Evolutionary conservation across 2,113 vertebrate genomes (phyloP).

Genomic region (Semnopithecus entellus): DNA sequence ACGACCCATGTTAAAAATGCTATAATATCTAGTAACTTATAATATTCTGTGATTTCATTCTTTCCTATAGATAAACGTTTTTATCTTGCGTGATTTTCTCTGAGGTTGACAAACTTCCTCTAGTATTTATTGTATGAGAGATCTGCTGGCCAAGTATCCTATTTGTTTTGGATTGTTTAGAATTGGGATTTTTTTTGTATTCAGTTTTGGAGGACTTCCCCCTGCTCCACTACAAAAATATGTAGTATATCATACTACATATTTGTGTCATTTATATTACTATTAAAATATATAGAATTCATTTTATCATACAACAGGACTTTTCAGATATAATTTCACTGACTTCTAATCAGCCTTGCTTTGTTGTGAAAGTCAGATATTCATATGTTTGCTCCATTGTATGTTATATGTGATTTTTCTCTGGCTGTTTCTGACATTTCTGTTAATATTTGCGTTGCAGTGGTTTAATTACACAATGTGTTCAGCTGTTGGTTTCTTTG

Average conservation of each 20-base stretch:
- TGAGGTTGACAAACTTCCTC: neutral
- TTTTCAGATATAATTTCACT: neutral
- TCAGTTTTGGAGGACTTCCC: neutral
- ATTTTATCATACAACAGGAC: neutral
- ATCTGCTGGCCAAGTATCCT: neutral
- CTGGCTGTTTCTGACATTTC: neutral
- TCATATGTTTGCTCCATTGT: neutral
- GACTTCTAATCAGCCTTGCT: neutral
- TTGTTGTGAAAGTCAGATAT: neutral
- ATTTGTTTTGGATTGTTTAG: neutral
- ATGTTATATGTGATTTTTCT: neutral
- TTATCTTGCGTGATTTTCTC: neutral
- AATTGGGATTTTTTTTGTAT: neutral
- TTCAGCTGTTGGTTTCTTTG: neutral
- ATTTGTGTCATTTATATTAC: too few relatives aligned
- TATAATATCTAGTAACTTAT: neutral
- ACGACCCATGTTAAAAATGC: neutral
- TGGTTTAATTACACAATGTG: neutral
- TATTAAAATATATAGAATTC: neutral
- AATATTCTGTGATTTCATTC: neutral
- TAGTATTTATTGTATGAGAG: neutral
- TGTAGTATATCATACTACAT: too few relatives aligned
- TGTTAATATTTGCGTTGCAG: neutral
- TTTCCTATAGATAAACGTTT: neutral
- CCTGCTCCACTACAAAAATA: too few relatives aligned